Evolutionary conservation across 2,888 invertebrate genomes (phyloP).

Genomic region (Unio pictorum): DNA sequence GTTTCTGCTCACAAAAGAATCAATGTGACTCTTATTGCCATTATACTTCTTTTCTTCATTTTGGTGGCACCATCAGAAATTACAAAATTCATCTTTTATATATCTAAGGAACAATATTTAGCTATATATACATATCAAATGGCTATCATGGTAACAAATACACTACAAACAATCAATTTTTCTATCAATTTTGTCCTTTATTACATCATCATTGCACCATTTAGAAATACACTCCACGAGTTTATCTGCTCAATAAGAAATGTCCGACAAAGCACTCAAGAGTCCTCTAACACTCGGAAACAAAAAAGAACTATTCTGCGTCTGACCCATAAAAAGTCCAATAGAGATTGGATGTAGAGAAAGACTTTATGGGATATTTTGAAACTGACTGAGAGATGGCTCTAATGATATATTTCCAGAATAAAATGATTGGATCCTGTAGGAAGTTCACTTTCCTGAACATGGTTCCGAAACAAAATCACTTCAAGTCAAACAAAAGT

Average conservation of each 20-base stretch:
- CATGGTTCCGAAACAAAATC: too few relatives aligned
- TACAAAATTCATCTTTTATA: slow-evolving; percentile 47
- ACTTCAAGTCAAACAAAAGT: too few relatives aligned
- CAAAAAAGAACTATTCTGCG: slow-evolving; percentile 16
- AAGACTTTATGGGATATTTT: too few relatives aligned
- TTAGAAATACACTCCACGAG: slow-evolving; percentile 77
- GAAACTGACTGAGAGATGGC: too few relatives aligned
- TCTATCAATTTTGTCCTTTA: slow-evolving; percentile 86
- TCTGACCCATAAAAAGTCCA: too few relatives aligned
- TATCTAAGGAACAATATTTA: slow-evolving; percentile 25
- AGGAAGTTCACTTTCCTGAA: too few relatives aligned
- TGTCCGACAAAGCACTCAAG: slow-evolving; percentile 24
- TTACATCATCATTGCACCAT: slow-evolving; percentile 84
- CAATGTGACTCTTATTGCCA: slow-evolving; percentile 59
- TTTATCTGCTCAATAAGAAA: slow-evolving; percentile 40
- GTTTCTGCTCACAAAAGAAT: slow-evolving; percentile 56
- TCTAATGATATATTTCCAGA: too few relatives aligned
- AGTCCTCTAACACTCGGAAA: slow-evolving; percentile 42
- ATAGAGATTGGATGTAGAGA: too few relatives aligned
- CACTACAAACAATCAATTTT: slow-evolving; percentile 83
- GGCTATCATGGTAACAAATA: slow-evolving; percentile 76
- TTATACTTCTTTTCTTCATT: slow-evolving; percentile 60
- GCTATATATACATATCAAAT: slow-evolving; percentile 43
- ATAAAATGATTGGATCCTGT: too few relatives aligned
- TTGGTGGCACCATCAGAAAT: slow-evolving; percentile 63